Conservation (phyloP, 1,140 invertebrate genomes). For the Heterodera carotae region DNA sequence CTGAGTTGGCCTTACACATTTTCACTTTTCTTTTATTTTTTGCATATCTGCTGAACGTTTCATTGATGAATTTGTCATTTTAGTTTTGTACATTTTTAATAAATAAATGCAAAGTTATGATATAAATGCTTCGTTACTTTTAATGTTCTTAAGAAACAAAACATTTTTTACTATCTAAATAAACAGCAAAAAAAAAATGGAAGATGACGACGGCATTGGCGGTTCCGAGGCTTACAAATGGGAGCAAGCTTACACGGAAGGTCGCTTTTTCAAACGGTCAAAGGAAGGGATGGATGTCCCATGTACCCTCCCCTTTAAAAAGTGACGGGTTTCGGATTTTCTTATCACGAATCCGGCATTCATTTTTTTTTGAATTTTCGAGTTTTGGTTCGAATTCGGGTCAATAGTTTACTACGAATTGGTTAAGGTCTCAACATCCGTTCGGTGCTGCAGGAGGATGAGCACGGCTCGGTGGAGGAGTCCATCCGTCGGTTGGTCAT, state of each 20-base stretch:
- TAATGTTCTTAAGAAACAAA: too few species aligned
- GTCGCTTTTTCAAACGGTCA: slow-evolving; percentile 20
- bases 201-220: neutral
- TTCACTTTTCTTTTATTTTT: neutral
- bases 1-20: neutral
- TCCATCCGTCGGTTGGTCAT: slow-evolving; percentile 30
- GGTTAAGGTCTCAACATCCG: slow-evolving; percentile 26
- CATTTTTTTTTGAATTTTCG: neutral
- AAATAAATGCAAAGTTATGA: too few species aligned
- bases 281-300: too few species aligned
- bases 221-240: slow-evolving; percentile 31
- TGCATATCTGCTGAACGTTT: too few species aligned
- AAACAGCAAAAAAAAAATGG: neutral
- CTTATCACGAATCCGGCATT: too few species aligned
- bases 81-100: neutral
- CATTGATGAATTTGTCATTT: too few species aligned
- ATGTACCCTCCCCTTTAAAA: too few species aligned
- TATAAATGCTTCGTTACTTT: too few species aligned
- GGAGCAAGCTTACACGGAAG: slow-evolving; percentile 43
- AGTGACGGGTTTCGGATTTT: slow-evolving; percentile 17
- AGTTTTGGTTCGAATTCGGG: neutral
- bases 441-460: slow-evolving; percentile 40
- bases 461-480: slow-evolving; percentile 37
- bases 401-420: neutral
- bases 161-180: neutral